A percentile compares a stretch with the other conserved stretches of the same genome.
Conservation (phyloP, 2,888 invertebrate species). For the Dyspetes luteomarginatus region DNA sequence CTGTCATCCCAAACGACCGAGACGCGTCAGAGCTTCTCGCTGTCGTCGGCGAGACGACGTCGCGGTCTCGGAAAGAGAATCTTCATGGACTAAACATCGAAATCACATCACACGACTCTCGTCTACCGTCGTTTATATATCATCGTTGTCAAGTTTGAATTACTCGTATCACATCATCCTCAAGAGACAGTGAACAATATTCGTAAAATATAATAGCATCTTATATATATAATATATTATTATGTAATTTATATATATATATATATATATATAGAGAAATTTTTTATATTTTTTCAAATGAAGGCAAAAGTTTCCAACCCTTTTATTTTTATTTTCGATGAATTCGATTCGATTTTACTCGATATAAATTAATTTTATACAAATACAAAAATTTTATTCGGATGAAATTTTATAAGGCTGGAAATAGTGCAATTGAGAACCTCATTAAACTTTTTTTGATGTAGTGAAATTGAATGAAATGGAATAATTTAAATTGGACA, state of each 20-base stretch:
- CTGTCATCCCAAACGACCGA: constrained; percentile 63
- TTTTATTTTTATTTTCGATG: no score
- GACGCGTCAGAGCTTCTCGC: constrained; percentile 40
- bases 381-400: no score
- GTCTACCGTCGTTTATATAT: constrained; percentile 20
- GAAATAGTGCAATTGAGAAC: no score
- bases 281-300: no score
- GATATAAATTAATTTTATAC: no score
- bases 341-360: no score
- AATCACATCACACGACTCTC: constrained; percentile 39
- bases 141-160: constrained; percentile 42
- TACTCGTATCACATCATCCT: constrained; percentile 35
- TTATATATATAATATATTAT: not conserved
- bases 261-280: no score
- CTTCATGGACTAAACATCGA: constrained; percentile 51
- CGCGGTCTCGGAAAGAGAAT: constrained; percentile 54
- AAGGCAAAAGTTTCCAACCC: no score
- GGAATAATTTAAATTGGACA: not conserved
- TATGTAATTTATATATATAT: no score
- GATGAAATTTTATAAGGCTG: no score
- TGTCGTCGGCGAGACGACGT: constrained; percentile 40
- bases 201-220: constrained; percentile 17
- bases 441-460: no score
- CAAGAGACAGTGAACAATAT: constrained; percentile 35
- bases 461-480: no score